Base-by-base conservation (phyloP, 2,888 invertebrate genomes). In the Polydrusus pterygomalis region DNA sequence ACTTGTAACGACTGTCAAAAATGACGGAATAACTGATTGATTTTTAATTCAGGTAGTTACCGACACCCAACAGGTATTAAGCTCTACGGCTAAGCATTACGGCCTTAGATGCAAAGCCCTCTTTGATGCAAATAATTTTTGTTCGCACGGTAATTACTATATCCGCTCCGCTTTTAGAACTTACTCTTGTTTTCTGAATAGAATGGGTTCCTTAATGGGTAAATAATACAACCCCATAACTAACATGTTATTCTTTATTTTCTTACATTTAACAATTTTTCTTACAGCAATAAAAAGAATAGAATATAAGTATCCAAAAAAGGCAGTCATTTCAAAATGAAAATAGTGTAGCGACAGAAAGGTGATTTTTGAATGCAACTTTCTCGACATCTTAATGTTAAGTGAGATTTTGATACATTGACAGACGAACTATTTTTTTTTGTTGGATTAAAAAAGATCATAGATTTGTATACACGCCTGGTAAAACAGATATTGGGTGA, bases 201-300 rank as follows among this genome's bases (percentile, higher is more conserved):
- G 25, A 25, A 25, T 25, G 25, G 25, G 25, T 5, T 25, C 25
- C 5, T 5, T n/a, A n/a, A n/a, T n/a, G n/a, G n/a, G 10, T 43
- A 54, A 69, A 78, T 71, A 60, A 78, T 69, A 74, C 65, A 75
- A 15, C 15, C 18, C 79, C 82, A 81, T 85, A 85, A 84, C 84
- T 84, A 86, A 86, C 85, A 85, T 84, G 84, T 84, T 83, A 83
- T 83, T 83, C 79, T 79, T 82, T 80, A 60, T 60, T 82, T 84
- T 83, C 80, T 85, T 85, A 85, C 83, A 84, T 83, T 81, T 83
- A 83, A 86, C 85, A 84, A 83, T 84, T 70, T 54, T 63, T 68
- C 49, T 60, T 68, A 81, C 84, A 85, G 86, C 85, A 85, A 85
- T 86, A 85, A 85, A 85, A 86, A 86, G 84, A 67, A 84, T 85